Base-by-base conservation (phyloP, 2,113 vertebrate species). In the Varanus komodoensis region DNA sequence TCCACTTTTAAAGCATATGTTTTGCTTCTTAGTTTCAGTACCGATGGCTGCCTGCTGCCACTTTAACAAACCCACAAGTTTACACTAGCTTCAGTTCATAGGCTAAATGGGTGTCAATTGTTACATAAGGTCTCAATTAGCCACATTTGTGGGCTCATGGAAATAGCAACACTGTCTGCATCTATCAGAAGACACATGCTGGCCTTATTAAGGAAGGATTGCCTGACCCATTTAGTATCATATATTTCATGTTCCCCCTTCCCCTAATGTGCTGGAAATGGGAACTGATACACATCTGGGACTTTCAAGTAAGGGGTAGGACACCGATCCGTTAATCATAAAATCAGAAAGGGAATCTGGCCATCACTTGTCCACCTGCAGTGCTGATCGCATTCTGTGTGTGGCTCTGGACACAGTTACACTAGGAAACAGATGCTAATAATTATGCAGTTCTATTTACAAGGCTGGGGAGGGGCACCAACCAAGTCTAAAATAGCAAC, bases 71-170 rank as follows among this genome's bases (percentile, higher is more conserved):
- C 82, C 54, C 89, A 88, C 77, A 92, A 91, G 79, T n/a, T 74
- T 48, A 64, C 81, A 34, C 83, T 91, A 84, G 61, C 91, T 92
- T 77, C 81, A 87, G 17, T n/a, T 11, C 54, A 19, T 68, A 92
- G 79, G 69, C 80, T 29, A 0, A 19, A 34, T 17, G 86, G 68
- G 79, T 17, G 4, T 93, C 77, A 89, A 50, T 91, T 32, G 67
- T 92, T 87, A 86, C 25, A 27, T 91, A 91, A 94, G 69, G 80
- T 87, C 83, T 92, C 84, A 94, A 79, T 91, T 89, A 91, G 64
- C 29, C 54, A 74, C 57, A 1, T 78, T 68, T 78, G 87, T 82
- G 77, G 75, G 50, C 68, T 89, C 52, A 25, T 87, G 88, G 79
- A 80, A 88, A 71, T 21, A 80, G 73, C 44, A 87, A 1, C 79